These are phyloP conservation scores for Tarsius wallacei DNA, from an alignment of 2,797 vertebrate species.

Conservation along the genomic window DNA sequence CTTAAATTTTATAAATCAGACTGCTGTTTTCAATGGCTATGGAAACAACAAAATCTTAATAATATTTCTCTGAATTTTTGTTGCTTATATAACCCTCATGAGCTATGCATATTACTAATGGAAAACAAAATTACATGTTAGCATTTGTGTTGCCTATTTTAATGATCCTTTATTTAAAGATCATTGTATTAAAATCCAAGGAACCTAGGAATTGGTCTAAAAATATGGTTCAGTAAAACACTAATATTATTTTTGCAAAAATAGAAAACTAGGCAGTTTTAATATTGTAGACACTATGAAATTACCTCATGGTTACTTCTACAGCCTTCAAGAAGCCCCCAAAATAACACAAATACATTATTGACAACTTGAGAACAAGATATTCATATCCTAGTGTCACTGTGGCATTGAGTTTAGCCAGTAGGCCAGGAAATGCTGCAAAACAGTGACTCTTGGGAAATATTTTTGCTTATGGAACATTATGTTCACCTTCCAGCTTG, in stretches of 20 bases:
- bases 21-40: conserved; percentile 7
- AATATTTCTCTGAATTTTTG: neutral
- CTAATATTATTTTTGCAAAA: conserved; percentile 5
- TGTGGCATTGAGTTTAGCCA: neutral
- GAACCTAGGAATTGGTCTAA: neutral
- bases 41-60: neutral
- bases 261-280: neutral
- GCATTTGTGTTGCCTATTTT: conserved; percentile 27
- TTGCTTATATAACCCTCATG: neutral
- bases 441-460: neutral
- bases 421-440: neutral
- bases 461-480: neutral
- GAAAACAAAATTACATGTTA: neutral
- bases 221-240: conserved; percentile 3
- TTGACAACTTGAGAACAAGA: neutral
- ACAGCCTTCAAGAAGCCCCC: neutral
- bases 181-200: neutral
- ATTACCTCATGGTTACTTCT: neutral
- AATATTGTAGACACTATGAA: neutral
- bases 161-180: neutral
- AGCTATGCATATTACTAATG: neutral
- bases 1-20: neutral
- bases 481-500: neutral
- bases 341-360: neutral
- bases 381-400: neutral